Percentiles rank a stretch among this genome's conserved stretches.
phyloP scores from a whole-genome alignment of 1,140 invertebrate species.

The Pogonus chalceus region DNA sequence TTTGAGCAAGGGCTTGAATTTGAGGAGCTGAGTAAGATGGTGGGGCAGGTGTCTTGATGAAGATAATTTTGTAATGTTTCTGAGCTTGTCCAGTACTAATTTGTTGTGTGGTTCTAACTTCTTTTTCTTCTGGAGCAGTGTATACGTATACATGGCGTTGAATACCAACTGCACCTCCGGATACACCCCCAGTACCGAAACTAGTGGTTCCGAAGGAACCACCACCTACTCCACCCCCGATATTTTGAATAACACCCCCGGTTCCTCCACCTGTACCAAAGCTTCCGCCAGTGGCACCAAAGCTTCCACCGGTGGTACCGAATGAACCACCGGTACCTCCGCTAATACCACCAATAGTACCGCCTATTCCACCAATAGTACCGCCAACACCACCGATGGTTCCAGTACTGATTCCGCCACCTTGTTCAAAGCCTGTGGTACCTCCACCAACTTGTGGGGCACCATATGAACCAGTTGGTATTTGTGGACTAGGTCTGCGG shows the following conservation, averaged over 20 bases:
- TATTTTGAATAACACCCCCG: too few relatives aligned
- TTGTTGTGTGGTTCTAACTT: conserved; percentile 48
- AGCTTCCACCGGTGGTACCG: conserved; percentile 22
- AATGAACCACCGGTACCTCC: conserved; percentile 20
- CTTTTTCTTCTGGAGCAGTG: conserved; percentile 66
- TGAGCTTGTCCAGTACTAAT: conserved; percentile 49
- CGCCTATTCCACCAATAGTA: conserved; percentile 18
- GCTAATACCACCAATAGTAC: too few relatives aligned
- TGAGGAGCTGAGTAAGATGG: conserved; percentile 64
- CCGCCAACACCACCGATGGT: conserved; percentile 24
- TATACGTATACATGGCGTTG: conserved; percentile 76
- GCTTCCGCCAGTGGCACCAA: conserved; percentile 24
- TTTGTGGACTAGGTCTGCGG: too few relatives aligned
- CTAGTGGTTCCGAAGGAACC: conserved; percentile 24
- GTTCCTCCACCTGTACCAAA: conserved; percentile 24
- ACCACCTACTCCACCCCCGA: conserved; percentile 25
- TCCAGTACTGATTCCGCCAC: conserved; percentile 24
- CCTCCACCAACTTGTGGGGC: conserved; percentile 11
- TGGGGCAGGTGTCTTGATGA: conserved; percentile 76
- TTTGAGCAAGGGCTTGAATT: conserved; percentile 63
- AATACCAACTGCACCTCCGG: conserved; percentile 27
- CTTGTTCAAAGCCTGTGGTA: conserved; percentile 31
- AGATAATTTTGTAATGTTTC: conserved; percentile 82
- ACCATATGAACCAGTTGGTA: not conserved
- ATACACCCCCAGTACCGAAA: conserved; percentile 30